Evolutionary conservation across 2,797 vertebrate genomes (phyloP), one percentile per base, ranked within the genome.

Genomic region (Paedocypris micromegethes): DNA sequence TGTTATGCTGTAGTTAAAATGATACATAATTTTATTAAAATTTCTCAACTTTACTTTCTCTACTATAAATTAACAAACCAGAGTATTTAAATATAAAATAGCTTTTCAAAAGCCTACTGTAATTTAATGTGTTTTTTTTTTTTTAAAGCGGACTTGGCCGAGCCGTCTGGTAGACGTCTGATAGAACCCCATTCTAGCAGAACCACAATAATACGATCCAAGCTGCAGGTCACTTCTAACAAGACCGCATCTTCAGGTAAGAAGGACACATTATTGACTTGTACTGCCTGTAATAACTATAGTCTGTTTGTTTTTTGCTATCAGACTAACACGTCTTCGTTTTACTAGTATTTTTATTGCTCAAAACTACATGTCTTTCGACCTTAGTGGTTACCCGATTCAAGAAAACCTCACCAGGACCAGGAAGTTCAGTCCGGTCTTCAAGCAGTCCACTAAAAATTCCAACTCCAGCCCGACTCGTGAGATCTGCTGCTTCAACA

Each of bases 171-270:
- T 5, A 71, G 56, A 50, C 50, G 44, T 37, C 44, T 46, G 9
- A 63, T 6, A 2, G 87, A 81, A 77, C 45, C 75, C 51, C 69
- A 80, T 5, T 72, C 80, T 23, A 53, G 78, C 51, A 89, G 77
- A 79, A 64, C 75, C 4, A 48, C 43, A n/a, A 39, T 72, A 46
- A 61, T 81, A 23, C 86, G 77, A 73, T 38, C 75, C n/a, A 79
- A 76, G 50, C 60, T 81, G 44, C 48, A 78, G 59, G 60, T 80
- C 47, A 70, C 79, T 3, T 70, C 79, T 49, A 72, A 67, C 3
- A 83, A 72, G 78, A 75, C 45, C 75, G 47, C 48, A 48, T 77
- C 75, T 67, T 57, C 78, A 82, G 68, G 89, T 90, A 59, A 79
- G 80, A 68, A 50, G 42, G 2, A 63, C 38, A 4, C 3, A 48